phyloP scores from a whole-genome alignment of 1,140 invertebrate species.

The Macrosteles quadrilineatus region DNA sequence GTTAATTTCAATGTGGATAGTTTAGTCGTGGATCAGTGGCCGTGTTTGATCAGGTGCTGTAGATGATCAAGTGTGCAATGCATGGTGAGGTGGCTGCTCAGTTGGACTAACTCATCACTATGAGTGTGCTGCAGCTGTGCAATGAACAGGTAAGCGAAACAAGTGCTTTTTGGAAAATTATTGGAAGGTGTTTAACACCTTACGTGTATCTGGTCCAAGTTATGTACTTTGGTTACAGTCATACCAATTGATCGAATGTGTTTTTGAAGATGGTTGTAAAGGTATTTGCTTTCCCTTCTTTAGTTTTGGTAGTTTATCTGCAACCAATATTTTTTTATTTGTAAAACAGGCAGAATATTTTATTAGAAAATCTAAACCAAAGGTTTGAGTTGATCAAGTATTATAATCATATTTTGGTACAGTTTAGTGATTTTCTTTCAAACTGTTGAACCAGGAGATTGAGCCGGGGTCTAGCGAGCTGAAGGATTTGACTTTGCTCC shows the following conservation, averaged over 20 bases:
- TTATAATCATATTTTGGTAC: too few relatives aligned
- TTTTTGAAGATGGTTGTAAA: neutral
- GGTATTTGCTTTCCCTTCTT: neutral
- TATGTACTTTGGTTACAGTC: too few relatives aligned
- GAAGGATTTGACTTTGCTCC: conserved; percentile 4
- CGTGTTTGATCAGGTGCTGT: too few relatives aligned
- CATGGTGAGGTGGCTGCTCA: neutral
- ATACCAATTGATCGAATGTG: too few relatives aligned
- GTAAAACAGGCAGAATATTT: too few relatives aligned
- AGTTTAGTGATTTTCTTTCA: too few relatives aligned
- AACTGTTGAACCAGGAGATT: too few relatives aligned
- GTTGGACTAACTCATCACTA: neutral
- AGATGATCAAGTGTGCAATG: conserved; percentile 7
- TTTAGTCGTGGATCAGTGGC: too few relatives aligned
- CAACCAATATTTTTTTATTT: neutral
- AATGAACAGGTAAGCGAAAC: conserved; percentile 19
- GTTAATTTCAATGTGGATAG: too few relatives aligned
- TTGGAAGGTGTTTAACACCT: conserved; percentile 9
- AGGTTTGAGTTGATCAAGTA: too few relatives aligned
- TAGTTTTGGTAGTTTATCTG: neutral
- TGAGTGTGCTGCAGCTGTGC: conserved; percentile 12
- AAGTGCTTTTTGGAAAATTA: conserved; percentile 12
- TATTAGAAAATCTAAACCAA: too few relatives aligned
- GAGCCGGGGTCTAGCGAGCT: neutral
- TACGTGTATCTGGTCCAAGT: too few relatives aligned